A percentile compares a stretch with the other conserved stretches of the same genome.
These are phyloP conservation scores for Sarcophaga carnaria DNA, from an alignment of 2,888 invertebrate genomes.

Conservation along the genomic window DNA sequence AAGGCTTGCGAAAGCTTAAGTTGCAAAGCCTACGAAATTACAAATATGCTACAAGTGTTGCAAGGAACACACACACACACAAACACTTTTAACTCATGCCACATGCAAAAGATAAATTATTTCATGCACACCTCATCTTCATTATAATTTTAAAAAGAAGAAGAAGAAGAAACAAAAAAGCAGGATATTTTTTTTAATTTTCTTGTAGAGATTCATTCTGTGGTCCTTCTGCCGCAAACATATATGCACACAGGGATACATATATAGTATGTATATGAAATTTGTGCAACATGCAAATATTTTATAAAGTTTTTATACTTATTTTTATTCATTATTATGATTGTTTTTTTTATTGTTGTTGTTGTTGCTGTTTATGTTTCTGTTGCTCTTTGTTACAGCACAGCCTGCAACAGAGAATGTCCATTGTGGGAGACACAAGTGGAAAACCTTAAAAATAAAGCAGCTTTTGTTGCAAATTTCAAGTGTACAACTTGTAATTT, in stretches of 20 bases:
- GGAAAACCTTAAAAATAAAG: conserved; percentile 18
- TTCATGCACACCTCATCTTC: conserved; percentile 28
- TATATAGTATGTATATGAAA: conserved; percentile 7
- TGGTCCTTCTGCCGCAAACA: conserved; percentile 26
- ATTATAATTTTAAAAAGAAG: conserved; percentile 45
- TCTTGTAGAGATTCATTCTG: conserved; percentile 19
- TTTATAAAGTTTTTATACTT: background rate
- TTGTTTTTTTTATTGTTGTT: background rate
- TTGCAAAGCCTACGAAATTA: background rate
- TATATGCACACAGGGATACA: background rate
- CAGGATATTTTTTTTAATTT: conserved; percentile 1
- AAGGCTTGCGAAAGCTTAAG: background rate
- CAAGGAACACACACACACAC: background rate
- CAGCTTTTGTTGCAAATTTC: conserved; percentile 63
- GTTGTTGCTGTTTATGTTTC: background rate
- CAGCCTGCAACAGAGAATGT: conserved; percentile 1
- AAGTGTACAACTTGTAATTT: conserved; percentile 55
- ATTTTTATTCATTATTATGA: conserved; percentile 16
- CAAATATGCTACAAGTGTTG: background rate
- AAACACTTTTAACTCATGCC: conserved; percentile 27
- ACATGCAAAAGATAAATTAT: conserved; percentile 39
- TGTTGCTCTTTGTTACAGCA: background rate
- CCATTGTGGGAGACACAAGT: conserved; percentile 23
- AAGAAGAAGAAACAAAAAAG: background rate
- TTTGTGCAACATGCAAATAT: conserved; percentile 31